Evolutionary conservation across 2,888 invertebrate genomes (phyloP), one percentile per base, ranked within the genome.

Genomic region (Torymus auratus): DNA sequence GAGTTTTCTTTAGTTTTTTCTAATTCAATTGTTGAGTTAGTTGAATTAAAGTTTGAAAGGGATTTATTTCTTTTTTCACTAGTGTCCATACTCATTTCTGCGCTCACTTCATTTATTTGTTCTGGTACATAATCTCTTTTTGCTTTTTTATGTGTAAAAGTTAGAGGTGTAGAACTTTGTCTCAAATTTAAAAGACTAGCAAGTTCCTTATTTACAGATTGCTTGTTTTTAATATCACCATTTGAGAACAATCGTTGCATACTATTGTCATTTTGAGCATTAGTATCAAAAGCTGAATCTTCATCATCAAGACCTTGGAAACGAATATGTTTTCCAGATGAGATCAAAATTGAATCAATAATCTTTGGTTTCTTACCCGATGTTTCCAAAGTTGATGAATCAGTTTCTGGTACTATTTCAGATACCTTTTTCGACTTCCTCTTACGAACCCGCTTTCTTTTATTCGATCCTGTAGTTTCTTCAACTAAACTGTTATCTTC

Each of bases 281-380:
- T 67, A n/a, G 1, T 61, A 56, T 68, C 74, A 7, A 75, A 77
- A 52, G 28, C 12, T 5, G 61, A 69, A 14, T 84, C 83, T 14
- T 85, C 82, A 2, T 82, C 67, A 12, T 86, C 81, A n/a, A 71
- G 50, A 64, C 69, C 78, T 77, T 86, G 82, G 67, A 89, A 89
- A 20, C 88, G 81, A 74, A 89, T 89, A 71, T 89, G 89, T 74
- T 88, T 88, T n/a, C 84, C 85, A 55, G 84, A 69, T 14, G 87
- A 58, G 62, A 89, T 65, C 11, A 80, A 17, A 41, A 82, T 50
- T 11, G 86, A 84, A 78, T 86, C 77, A 69, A 87, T 83, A 23
- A 88, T 84, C 55, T 84, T 86, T n/a, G 87, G 87, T 67, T 88
- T 89, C 15, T 84, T 86, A 56, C 50, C 28, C 15, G 69, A 62